A percentile compares a stretch with the other conserved stretches of the same genome.
Evolutionary conservation across 2,888 invertebrate species (phyloP).

Genomic region (Lysandra coridon): DNA sequence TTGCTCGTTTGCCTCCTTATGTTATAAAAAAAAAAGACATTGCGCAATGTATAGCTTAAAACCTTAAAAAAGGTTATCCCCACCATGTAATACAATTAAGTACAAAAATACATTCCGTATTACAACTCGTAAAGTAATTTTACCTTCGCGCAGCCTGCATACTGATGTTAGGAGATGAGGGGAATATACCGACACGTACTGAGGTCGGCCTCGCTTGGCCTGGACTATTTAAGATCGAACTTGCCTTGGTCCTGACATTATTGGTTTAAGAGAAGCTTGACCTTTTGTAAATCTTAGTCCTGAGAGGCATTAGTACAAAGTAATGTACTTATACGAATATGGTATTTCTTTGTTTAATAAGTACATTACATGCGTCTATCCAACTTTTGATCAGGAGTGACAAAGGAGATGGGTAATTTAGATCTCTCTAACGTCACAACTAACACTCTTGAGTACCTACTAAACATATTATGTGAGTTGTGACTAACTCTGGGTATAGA

Average conservation of each 20-base stretch:
- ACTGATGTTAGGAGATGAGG: conserved; percentile 14
- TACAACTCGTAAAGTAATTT: neutral
- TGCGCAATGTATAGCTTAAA: neutral
- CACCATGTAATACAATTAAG: neutral
- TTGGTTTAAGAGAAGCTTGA: neutral
- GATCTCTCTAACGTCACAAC: no score
- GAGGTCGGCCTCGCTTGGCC: neutral
- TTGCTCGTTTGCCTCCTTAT: no score
- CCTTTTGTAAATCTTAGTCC: neutral
- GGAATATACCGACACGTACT: neutral
- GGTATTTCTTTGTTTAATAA: no score
- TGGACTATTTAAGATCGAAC: neutral
- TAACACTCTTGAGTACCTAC: no score
- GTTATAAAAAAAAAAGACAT: no score
- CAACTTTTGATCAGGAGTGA: no score
- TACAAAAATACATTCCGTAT: neutral
- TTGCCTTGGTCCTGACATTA: neutral
- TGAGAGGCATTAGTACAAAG: no score
- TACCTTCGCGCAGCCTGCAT: neutral
- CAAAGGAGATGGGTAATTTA: no score
- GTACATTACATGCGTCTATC: no score
- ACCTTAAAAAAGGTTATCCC: neutral
- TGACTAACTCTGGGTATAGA: no score
- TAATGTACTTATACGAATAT: no score
- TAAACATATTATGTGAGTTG: no score